Evolutionary conservation across 2,113 vertebrate species (phyloP), one percentile per base, ranked within the genome.

Genomic region (Opisthocomus hoazin): DNA sequence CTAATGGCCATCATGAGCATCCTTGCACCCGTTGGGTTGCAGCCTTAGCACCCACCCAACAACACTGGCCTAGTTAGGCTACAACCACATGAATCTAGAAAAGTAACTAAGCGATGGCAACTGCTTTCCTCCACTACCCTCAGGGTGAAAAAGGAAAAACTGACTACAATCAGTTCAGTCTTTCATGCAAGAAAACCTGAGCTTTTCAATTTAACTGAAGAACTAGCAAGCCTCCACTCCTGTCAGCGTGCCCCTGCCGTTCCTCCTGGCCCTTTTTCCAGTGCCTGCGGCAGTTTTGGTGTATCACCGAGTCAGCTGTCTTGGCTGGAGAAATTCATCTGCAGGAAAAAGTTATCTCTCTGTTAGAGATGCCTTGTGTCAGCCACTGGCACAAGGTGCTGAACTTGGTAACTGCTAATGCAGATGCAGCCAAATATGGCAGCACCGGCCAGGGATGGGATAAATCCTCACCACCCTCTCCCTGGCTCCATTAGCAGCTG

Each of bases 211-310:
- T 19, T 48, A 57, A 77, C 56, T 54, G 82, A 87, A 90, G 84
- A 39, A 51, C 65, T 29, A 54, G 71, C 50, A 60, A 90, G 80
- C 29, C 58, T 76, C 57, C 8, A 1, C 22, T 73, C 66, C 58
- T 0, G 2, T 15, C 61, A 23, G 53, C 0, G 1, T 41, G 84
- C 36, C 84, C 91, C 61, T 3, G 1, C 34, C 3, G 10, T 21
- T 89, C 34, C 64, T 94, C 89, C 90, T 76, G 85, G 82, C 71
- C 79, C 46, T 89, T 50, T 15, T 77, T 94, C 58, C 94, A 54
- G 56, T 22, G 92, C 82, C 93, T 95, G 87, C 29, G 0, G 87
- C 90, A 85, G 14, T 30, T 77, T 1, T 36, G 91, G 70, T 43
- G 63, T 58, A 34, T 50, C 20, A 74, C 54, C 8, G 6, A 10